A percentile compares a stretch with the other conserved stretches of the same genome.
These are phyloP conservation scores for Drosophila lini DNA, from an alignment of 1,140 invertebrate genomes.

Conservation along the genomic window DNA sequence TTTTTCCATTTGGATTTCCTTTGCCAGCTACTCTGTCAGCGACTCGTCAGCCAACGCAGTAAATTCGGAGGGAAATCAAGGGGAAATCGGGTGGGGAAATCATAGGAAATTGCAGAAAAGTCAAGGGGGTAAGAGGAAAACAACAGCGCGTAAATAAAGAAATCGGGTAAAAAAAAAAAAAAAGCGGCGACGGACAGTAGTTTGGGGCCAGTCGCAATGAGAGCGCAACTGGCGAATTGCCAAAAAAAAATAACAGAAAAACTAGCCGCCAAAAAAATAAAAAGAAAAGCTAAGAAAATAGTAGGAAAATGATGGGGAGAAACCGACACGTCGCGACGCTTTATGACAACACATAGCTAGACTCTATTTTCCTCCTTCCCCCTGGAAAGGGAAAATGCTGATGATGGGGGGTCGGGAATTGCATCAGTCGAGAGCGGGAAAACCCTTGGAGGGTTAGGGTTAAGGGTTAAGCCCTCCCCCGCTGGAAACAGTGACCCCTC, in stretches of 20 bases:
- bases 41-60: conserved; percentile 57
- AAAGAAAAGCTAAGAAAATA: conserved; percentile 21
- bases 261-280: conserved; percentile 28
- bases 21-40: conserved; percentile 61
- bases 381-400: background rate
- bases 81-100: background rate
- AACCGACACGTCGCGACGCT: conserved; percentile 32
- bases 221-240: conserved; percentile 43
- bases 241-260: conserved; percentile 29
- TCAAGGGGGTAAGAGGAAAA: background rate
- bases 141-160: conserved; percentile 65
- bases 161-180: conserved; percentile 33
- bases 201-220: conserved; percentile 50
- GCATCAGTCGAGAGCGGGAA: conserved; percentile 47
- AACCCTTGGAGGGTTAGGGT: conserved; percentile 16
- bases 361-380: background rate
- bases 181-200: conserved; percentile 29
- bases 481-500: conserved; percentile 17
- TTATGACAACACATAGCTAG: conserved; percentile 41
- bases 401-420: conserved; percentile 22
- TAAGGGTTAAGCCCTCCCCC: conserved; percentile 24
- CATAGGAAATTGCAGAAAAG: conserved; percentile 1
- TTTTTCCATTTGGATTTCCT: conserved; percentile 51
- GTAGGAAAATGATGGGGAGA: conserved; percentile 31
- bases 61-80: background rate